Conservation (phyloP, 2,797 vertebrate genomes). For the Sebastes kiyomatsui region DNA sequence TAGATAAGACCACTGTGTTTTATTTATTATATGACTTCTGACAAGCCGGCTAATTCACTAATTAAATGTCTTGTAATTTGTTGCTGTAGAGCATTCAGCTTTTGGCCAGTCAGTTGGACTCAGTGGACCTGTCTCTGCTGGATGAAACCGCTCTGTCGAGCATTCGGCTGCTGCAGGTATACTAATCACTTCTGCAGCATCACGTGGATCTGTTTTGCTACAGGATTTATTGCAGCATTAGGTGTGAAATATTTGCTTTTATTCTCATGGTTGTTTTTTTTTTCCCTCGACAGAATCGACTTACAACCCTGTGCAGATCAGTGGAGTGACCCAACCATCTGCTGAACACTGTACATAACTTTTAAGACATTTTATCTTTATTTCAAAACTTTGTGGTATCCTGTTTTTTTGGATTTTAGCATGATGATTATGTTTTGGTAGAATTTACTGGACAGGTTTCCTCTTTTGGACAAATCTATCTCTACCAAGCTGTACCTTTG, state of each 20-base stretch:
- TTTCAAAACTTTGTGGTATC: no score
- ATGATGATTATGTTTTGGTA: background rate
- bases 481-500: background rate
- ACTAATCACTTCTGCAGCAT: background rate
- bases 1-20: background rate
- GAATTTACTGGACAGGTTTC: background rate
- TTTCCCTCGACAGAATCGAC: constrained; percentile 70
- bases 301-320: constrained; percentile 74
- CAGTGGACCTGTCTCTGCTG: constrained; percentile 78
- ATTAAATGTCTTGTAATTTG: background rate
- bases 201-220: background rate
- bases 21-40: background rate
- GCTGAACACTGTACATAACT: no score
- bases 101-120: constrained; percentile 84
- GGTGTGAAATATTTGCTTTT: background rate
- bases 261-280: background rate
- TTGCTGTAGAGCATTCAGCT: constrained; percentile 80
- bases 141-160: constrained; percentile 75
- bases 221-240: background rate
- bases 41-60: background rate
- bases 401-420: no score
- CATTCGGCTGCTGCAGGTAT: constrained; percentile 80
- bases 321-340: constrained; percentile 47
- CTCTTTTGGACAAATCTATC: background rate
- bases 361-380: no score